Conservation (phyloP, 1,140 invertebrate species). For the Drosophila simulans region DNA sequence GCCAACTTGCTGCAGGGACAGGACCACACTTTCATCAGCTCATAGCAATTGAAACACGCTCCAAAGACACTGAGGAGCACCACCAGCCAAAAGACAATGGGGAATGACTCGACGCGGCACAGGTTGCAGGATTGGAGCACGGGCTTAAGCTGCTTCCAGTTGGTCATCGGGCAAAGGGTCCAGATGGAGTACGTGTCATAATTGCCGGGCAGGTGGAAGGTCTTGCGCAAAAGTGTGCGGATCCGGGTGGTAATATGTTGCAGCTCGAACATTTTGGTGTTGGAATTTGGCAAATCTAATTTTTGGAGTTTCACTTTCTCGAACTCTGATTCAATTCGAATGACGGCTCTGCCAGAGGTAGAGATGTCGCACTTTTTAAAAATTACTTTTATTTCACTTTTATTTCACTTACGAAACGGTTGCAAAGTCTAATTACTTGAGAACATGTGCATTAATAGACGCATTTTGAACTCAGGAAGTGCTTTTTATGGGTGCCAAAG, state of each 20-base stretch:
- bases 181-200: slow-evolving; percentile 22
- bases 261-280: slow-evolving; percentile 25
- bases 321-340: neutral
- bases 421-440: neutral
- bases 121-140: neutral
- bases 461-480: neutral
- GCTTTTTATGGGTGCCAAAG: neutral
- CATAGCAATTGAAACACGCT: neutral
- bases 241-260: neutral
- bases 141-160: neutral
- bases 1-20: neutral
- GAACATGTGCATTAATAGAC: too few relatives aligned
- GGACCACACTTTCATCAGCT: slow-evolving; percentile 5
- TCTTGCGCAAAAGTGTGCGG: neutral
- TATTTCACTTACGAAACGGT: neutral
- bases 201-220: neutral
- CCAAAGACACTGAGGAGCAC: slow-evolving; percentile 8
- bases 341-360: neutral
- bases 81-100: slow-evolving; percentile 38
- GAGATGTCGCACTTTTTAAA: neutral
- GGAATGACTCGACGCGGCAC: slow-evolving; percentile 36
- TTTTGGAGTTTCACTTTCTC: neutral
- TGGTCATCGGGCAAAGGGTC: slow-evolving; percentile 10
- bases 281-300: neutral
- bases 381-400: neutral